Percentiles rank a stretch among this genome's conserved stretches.
These are phyloP conservation scores for Phrynosoma blainvillii DNA, from an alignment of 2,113 vertebrate genomes.

Conservation along the genomic window DNA sequence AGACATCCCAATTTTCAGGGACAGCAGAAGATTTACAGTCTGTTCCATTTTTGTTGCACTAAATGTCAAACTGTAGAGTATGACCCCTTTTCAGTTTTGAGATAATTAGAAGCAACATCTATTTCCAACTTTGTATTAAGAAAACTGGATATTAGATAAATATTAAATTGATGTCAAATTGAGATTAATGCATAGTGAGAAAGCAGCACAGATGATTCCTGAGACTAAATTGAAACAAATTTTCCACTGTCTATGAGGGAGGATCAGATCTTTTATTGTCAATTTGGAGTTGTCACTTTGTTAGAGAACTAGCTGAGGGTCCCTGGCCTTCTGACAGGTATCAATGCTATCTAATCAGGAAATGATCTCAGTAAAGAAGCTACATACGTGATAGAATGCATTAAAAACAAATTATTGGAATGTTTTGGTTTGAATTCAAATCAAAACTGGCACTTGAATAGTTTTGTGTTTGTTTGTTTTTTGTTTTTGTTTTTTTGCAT, in stretches of 20 bases:
- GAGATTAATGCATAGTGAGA: constrained; percentile 13
- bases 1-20: background rate
- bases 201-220: background rate
- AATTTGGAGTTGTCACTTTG: background rate
- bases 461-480: no score
- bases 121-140: background rate
- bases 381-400: background rate
- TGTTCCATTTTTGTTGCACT: background rate
- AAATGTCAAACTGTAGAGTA: background rate
- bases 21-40: background rate
- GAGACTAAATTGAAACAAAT: constrained; percentile 14
- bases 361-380: constrained; percentile 1
- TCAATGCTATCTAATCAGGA: background rate
- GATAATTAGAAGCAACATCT: background rate
- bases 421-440: background rate
- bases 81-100: background rate
- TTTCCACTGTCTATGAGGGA: background rate
- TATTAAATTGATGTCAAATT: constrained; percentile 24
- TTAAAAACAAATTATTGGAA: constrained; percentile 18
- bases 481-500: no score
- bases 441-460: background rate
- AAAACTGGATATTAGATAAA: constrained; percentile 3
- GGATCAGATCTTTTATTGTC: constrained; percentile 19
- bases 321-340: constrained; percentile 13
- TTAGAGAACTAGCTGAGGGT: background rate